phyloP scores from a whole-genome alignment of 1,140 invertebrate genomes.

The Drosophila lowei region DNA sequence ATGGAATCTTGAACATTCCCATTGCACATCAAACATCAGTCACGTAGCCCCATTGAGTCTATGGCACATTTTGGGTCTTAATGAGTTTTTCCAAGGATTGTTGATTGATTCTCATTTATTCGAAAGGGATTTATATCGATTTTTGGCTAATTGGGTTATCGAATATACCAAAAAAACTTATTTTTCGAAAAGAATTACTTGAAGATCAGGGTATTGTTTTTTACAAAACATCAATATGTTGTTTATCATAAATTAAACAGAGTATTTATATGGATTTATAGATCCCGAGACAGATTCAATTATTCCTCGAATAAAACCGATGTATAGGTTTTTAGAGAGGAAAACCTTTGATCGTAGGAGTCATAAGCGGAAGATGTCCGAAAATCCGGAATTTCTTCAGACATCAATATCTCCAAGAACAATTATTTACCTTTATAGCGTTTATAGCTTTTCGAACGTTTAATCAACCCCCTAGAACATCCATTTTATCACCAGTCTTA shows the following conservation, averaged over 20 bases:
- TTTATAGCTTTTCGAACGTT: background rate
- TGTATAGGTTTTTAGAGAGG: too few species aligned
- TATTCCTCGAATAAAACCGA: too few species aligned
- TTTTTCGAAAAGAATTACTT: background rate
- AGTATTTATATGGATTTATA: too few species aligned
- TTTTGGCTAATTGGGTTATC: constrained; percentile 6
- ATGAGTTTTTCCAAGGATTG: constrained; percentile 34
- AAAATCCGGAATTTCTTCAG: too few species aligned
- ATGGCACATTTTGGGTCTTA: constrained; percentile 21
- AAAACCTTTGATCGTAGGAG: too few species aligned
- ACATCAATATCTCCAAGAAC: too few species aligned
- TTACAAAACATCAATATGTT: background rate
- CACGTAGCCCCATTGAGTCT: constrained; percentile 38
- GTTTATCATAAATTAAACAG: background rate
- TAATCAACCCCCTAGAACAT: too few species aligned
- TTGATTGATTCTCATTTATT: constrained; percentile 27
- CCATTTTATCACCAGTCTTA: background rate
- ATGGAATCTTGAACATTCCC: constrained; percentile 9
- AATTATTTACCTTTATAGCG: too few species aligned
- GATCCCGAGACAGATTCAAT: too few species aligned
- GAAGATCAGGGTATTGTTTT: too few species aligned
- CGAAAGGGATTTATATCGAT: constrained; percentile 10
- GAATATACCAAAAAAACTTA: background rate
- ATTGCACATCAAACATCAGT: background rate
- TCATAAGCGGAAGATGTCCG: too few species aligned